Percentiles rank a stretch among this genome's conserved stretches.
phyloP scores from a whole-genome alignment of 2,888 invertebrate genomes.

The Agonopterix heracliana region DNA sequence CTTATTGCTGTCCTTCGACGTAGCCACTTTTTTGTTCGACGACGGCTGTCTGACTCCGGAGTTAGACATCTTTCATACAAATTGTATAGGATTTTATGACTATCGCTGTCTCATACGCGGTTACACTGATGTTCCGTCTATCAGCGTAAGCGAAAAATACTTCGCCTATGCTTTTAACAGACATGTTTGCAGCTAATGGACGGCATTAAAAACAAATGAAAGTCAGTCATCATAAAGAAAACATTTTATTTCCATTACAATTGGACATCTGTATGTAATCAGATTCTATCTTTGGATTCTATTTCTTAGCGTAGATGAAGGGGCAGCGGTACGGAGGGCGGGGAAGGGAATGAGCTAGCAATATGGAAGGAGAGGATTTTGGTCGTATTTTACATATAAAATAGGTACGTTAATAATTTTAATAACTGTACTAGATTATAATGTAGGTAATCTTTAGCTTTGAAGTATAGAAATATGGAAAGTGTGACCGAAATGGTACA shows the following conservation, averaged over 20 bases:
- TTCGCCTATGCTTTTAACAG: too few relatives aligned
- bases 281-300: slow-evolving; percentile 63
- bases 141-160: too few relatives aligned
- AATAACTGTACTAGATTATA: background rate
- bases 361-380: background rate
- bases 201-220: too few relatives aligned
- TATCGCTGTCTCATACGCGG: too few relatives aligned
- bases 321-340: background rate
- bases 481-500: background rate
- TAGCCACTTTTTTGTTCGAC: too few relatives aligned
- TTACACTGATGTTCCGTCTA: too few relatives aligned
- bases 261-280: slow-evolving; percentile 43
- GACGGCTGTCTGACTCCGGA: too few relatives aligned
- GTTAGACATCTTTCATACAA: too few relatives aligned
- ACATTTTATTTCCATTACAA: slow-evolving; percentile 61
- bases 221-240: slow-evolving; percentile 19
- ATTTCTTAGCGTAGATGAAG: slow-evolving; percentile 23
- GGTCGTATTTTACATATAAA: background rate
- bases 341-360: slow-evolving; percentile 5
- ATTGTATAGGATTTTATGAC: too few relatives aligned
- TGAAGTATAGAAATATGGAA: background rate
- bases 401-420: background rate
- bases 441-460: background rate
- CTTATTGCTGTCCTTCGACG: too few relatives aligned
- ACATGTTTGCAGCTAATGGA: too few relatives aligned